Conservation (phyloP, 2,113 vertebrate genomes). For the Calyptomena viridis region DNA sequence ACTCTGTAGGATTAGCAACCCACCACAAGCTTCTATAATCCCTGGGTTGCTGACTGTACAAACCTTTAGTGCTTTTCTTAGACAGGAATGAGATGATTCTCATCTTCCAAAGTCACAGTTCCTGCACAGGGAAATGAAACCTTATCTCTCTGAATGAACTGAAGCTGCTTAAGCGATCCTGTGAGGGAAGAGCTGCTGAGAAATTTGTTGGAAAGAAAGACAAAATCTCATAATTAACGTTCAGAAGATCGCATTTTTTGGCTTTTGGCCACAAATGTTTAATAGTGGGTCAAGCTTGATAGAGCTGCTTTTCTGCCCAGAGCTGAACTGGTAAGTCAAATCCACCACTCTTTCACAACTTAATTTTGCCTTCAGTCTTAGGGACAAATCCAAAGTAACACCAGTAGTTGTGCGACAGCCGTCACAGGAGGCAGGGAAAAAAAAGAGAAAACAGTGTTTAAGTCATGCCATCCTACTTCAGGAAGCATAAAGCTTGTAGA, state of each 20-base stretch:
- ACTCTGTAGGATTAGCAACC: not conserved
- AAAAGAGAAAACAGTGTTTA: not conserved
- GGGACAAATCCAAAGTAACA: not conserved
- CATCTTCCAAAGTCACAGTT: not conserved
- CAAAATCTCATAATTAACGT: not conserved
- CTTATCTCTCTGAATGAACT: not conserved
- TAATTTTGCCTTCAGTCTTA: slow-evolving; percentile 17
- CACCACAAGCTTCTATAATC: not conserved
- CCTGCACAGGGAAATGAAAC: not conserved
- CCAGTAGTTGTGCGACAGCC: not conserved
- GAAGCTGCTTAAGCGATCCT: not conserved
- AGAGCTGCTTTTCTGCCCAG: slow-evolving; percentile 1
- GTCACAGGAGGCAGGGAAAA: not conserved
- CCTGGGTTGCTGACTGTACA: not conserved
- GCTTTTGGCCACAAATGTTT: not conserved
- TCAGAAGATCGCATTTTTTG: not conserved
- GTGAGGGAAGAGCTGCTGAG: not conserved
- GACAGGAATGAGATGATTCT: not conserved
- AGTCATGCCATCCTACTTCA: not conserved
- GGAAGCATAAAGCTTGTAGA: not conserved
- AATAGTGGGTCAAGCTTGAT: not conserved
- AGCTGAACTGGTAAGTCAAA: not conserved
- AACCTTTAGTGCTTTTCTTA: not conserved
- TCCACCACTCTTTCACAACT: slow-evolving; percentile 1
- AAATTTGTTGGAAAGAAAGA: not conserved